Conservation (phyloP, 64 coral and sea anemone species). For the Montipora foliosa region DNA sequence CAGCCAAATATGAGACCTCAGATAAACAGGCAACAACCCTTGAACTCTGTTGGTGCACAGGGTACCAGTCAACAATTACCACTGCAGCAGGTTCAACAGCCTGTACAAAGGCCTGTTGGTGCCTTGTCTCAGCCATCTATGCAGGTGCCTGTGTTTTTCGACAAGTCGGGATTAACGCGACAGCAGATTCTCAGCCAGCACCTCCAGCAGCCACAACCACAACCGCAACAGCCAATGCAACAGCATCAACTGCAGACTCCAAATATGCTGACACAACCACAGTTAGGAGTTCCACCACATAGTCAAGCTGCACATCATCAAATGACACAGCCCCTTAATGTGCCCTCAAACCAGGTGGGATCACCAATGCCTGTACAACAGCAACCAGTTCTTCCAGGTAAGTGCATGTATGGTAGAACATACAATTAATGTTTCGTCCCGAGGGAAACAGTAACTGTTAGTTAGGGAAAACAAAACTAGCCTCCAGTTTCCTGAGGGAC, state of each 20-base stretch:
- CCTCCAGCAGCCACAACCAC: constrained; percentile 25
- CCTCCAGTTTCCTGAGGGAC: too few species aligned
- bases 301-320: constrained; percentile 45
- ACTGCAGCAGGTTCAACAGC: background rate
- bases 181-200: constrained; percentile 37
- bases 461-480: too few species aligned
- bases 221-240: constrained; percentile 33
- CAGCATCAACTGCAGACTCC: constrained; percentile 37
- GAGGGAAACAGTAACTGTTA: too few species aligned
- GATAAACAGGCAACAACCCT: background rate
- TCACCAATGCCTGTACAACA: constrained; percentile 15
- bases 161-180: constrained; percentile 4
- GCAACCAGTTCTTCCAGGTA: constrained; percentile 8
- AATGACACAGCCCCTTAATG: constrained; percentile 17
- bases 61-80: constrained; percentile 3
- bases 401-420: background rate
- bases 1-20: constrained; percentile 13
- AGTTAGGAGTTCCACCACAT: background rate
- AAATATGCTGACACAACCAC: background rate
- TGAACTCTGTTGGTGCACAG: constrained; percentile 6
- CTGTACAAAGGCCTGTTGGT: background rate
- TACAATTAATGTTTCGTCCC: too few species aligned
- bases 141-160: background rate
- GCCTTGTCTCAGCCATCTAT: background rate
- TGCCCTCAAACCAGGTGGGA: constrained; percentile 7